Evolutionary conservation across 1,140 invertebrate genomes (phyloP).

Genomic region (Hyphantria cunea): DNA sequence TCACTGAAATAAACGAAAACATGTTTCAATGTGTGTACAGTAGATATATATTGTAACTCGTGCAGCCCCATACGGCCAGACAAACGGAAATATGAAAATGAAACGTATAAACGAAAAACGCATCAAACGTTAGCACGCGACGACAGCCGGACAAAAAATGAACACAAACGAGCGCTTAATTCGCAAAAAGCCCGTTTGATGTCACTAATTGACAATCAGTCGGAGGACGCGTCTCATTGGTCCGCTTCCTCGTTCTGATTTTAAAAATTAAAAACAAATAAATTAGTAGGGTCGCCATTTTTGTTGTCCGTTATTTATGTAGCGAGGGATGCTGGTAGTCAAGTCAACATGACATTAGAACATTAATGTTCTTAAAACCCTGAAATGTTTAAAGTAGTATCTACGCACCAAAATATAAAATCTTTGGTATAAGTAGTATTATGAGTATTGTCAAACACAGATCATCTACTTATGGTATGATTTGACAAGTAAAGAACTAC

Average conservation of each 20-base stretch:
- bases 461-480: too few relatives aligned
- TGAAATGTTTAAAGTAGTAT: too few relatives aligned
- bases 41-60: constrained; percentile 55
- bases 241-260: constrained; percentile 71
- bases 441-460: too few relatives aligned
- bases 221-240: constrained; percentile 78
- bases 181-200: constrained; percentile 81
- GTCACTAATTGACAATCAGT: constrained; percentile 80
- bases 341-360: not conserved
- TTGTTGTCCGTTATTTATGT: constrained; percentile 33
- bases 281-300: constrained; percentile 64
- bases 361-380: not conserved
- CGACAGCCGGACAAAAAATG: constrained; percentile 72
- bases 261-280: constrained; percentile 81
- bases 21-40: not conserved
- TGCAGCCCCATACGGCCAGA: constrained; percentile 57
- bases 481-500: too few relatives aligned
- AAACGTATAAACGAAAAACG: constrained; percentile 76
- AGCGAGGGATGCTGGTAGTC: constrained; percentile 4
- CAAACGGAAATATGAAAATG: constrained; percentile 80
- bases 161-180: constrained; percentile 77
- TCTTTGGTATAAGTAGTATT: too few relatives aligned
- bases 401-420: too few relatives aligned
- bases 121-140: constrained; percentile 62
- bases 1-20: constrained; percentile 54